Base-by-base conservation (phyloP, 2,797 vertebrate genomes). In the Paratrypauchen microcephalus region DNA sequence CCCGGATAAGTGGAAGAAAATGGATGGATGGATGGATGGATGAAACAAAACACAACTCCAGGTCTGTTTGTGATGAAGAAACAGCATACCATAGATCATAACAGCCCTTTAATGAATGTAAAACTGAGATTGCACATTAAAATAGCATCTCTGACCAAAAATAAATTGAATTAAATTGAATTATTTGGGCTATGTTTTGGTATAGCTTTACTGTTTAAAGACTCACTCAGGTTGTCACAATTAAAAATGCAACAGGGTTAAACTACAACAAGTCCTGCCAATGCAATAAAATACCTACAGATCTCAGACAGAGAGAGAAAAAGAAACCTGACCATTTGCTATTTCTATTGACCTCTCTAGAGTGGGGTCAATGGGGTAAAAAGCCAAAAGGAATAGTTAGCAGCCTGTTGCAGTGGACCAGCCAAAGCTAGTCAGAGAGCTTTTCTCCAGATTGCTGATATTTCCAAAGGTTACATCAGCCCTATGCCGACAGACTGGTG, bases 381-480 rank as follows among this genome's bases (percentile, higher is more conserved):
- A 21, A 45, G 36, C 21, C 21, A 23, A 21, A 19, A 16, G 39
- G 63, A 82, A 62, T 69, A 64, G 69, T 80, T 75, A 58, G 54
- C 55, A 18, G 80, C 82, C 79, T 80, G 76, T 75, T 73, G 8
- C 70, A 67, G 57, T 65, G 64, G 59, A 62, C 66, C 26, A 30
- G 41, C 30, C 50, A 28, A 4, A 63, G 41, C 61, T 60, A 73
- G 73, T 60, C 60, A 74, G 70, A 62, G 75, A 65, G 63, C 63
- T 64, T 64, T 76, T 83, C 67, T 59, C 71, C 71, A 72, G 65
- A 84, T 82, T 72, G 79, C 84, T 73, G 82, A 75, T 74, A 87
- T 91, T 91, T 83, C 91, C 76, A 64, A 50, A 6, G 54, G 76
- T 92, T 91, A 83, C 91, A 92, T 92, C 91, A 91, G 72, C 70